Base-by-base conservation (phyloP, 2,888 invertebrate species). In the Xylophagus ater region DNA sequence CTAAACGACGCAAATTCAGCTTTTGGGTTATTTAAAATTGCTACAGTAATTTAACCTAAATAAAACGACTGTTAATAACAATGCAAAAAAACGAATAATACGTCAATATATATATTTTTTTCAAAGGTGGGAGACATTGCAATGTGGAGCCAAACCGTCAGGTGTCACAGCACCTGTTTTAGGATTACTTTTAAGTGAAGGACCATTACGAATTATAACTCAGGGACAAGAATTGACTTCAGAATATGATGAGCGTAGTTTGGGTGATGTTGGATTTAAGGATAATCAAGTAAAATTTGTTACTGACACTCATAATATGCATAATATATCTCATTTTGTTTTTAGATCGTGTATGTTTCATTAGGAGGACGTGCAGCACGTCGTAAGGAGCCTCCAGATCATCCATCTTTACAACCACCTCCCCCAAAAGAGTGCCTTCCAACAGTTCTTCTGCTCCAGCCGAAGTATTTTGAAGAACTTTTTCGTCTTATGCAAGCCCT, bases 181-280 rank as follows among this genome's bases (percentile, higher is more conserved):
- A 38, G 81, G 74, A 12, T 67, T 84, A 3, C 63, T 86, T 19
- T 65, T 86, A 1, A 81, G 80, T 2, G 87, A 88, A 52, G 88
- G 87, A 0, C 87, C 88, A 1, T 75, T 93, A 36, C 71, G 93
- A 30, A 89, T 93, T 73, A 92, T 93, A 47, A 92, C 90, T 0
- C 84, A 86, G 57, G 93, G 93, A 0, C 92, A 93, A 60, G 94
- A 94, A 58, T 67, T 94, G 6, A 87, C 87, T 0, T 82, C 86
- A 4, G 93, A 94, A 53, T 85, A 85, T 52, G 93, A 94, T 58
- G 93, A 93, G 57, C 82, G 92, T 50, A 85, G 85, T 2, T 66
- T 93, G 3, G 81, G 79, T 25, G 93, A 93, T 60, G 83, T 90
- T 72, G 89, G 90, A 15, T 89, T 93, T 58, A 94, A 93, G 59